A percentile compares a stretch with the other conserved stretches of the same genome.
phyloP scores from a whole-genome alignment of 2,888 invertebrate species.

The Thera britannica region DNA sequence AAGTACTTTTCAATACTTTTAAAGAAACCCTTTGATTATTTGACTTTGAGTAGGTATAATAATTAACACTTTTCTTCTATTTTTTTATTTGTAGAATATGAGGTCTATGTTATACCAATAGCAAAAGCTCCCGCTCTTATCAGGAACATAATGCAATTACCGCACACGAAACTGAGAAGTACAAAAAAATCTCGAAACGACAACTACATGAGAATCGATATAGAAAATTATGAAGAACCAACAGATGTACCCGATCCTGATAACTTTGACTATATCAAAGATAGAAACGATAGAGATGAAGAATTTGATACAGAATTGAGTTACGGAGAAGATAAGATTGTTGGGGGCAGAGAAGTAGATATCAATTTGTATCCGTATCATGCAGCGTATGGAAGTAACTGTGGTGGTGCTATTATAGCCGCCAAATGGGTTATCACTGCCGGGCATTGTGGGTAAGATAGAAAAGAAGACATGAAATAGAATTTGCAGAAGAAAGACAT shows the following conservation, averaged over 20 bases:
- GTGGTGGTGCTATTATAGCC: conserved; percentile 76
- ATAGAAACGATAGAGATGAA: conserved; percentile 27
- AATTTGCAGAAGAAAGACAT: too few relatives aligned
- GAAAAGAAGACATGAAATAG: background rate
- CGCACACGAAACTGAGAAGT: conserved; percentile 7
- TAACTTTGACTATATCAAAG: conserved; percentile 57
- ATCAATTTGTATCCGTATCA: conserved; percentile 78
- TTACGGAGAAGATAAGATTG: conserved; percentile 70
- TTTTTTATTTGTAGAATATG: conserved; percentile 32
- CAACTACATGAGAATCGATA: conserved; percentile 54
- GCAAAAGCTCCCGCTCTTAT: conserved; percentile 20
- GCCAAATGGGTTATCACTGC: conserved; percentile 74
- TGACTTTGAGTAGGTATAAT: too few relatives aligned
- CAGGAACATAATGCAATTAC: conserved; percentile 53
- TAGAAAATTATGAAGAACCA: conserved; percentile 65
- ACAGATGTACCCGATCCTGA: conserved; percentile 65
- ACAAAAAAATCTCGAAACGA: conserved; percentile 28
- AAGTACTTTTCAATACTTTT: too few relatives aligned
- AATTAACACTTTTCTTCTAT: background rate
- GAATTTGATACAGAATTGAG: conserved; percentile 40
- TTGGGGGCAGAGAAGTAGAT: conserved; percentile 72
- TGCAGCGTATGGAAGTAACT: conserved; percentile 72
- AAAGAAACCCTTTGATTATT: too few relatives aligned
- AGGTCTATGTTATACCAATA: conserved; percentile 27
- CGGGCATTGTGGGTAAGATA: conserved; percentile 78